phyloP scores from a whole-genome alignment of 2,113 vertebrate genomes.

The Myrmophylax atrothorax region DNA sequence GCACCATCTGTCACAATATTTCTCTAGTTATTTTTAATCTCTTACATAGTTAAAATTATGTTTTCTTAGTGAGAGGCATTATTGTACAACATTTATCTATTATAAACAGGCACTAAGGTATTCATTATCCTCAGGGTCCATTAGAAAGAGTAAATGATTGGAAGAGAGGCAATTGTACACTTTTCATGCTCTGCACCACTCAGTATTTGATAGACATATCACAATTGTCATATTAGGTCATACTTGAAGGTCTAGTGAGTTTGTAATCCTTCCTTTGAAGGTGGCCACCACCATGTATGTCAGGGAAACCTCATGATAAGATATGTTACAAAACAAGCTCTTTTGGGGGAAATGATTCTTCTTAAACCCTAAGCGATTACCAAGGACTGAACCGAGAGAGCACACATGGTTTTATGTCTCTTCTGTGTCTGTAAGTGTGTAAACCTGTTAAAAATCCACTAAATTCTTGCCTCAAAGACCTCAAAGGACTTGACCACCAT shows the following conservation, averaged over 20 bases:
- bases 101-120: constrained; percentile 32
- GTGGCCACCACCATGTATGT: too few species aligned
- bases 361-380: neutral
- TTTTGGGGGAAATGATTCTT: neutral
- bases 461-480: neutral
- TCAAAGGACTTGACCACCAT: accelerated
- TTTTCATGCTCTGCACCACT: neutral
- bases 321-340: neutral
- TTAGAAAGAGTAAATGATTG: neutral
- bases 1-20: constrained; percentile 77
- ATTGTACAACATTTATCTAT: constrained; percentile 47
- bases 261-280: neutral
- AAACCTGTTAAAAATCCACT: neutral
- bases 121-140: constrained; percentile 10
- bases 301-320: neutral
- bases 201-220: neutral
- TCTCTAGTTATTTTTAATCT: constrained; percentile 73
- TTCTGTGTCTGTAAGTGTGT: neutral
- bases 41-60: constrained; percentile 65
- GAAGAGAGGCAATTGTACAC: neutral
- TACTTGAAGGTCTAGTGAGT: neutral
- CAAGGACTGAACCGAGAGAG: neutral
- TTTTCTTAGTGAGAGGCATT: constrained; percentile 57
- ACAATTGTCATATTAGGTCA: neutral
- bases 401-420: neutral